Percentiles rank a stretch among this genome's conserved stretches.
These are phyloP conservation scores for Myopa tessellatipennis DNA, from an alignment of 2,888 invertebrate species.

Conservation along the genomic window DNA sequence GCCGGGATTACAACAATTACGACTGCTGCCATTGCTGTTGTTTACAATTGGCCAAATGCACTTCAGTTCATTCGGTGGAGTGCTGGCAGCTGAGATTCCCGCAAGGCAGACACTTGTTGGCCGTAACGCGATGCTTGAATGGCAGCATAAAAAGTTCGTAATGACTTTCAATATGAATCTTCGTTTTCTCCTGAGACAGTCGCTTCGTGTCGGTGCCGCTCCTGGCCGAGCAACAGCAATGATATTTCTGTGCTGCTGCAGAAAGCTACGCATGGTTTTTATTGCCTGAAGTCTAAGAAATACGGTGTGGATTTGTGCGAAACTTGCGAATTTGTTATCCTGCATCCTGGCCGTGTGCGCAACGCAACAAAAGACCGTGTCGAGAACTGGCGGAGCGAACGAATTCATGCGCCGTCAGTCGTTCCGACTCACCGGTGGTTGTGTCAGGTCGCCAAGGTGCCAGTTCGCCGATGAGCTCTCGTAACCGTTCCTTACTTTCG, in stretches of 20 bases:
- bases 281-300: not conserved
- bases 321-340: not conserved
- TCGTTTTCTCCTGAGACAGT: slow-evolving; percentile 1
- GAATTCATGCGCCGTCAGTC: slow-evolving; percentile 11
- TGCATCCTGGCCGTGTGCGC: not conserved
- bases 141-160: slow-evolving; percentile 8
- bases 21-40: slow-evolving; percentile 2
- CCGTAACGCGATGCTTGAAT: slow-evolving; percentile 6
- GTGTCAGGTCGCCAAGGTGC: not conserved
- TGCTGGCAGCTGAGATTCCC: not conserved
- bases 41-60: slow-evolving; percentile 21
- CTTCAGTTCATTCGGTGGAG: slow-evolving; percentile 7
- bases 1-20: not conserved
- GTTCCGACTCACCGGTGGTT: not conserved
- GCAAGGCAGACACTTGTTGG: not conserved
- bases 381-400: slow-evolving; percentile 12
- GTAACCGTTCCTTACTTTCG: not conserved
- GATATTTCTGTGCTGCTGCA: not conserved
- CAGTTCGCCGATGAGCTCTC: not conserved
- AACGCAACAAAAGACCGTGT: not conserved
- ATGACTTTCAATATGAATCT: not conserved
- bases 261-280: not conserved
- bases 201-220: not conserved
- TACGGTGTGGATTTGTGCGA: not conserved
- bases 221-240: too few species aligned